Conservation (phyloP, 2,888 invertebrate species). For the Sarcophaga variegata region DNA sequence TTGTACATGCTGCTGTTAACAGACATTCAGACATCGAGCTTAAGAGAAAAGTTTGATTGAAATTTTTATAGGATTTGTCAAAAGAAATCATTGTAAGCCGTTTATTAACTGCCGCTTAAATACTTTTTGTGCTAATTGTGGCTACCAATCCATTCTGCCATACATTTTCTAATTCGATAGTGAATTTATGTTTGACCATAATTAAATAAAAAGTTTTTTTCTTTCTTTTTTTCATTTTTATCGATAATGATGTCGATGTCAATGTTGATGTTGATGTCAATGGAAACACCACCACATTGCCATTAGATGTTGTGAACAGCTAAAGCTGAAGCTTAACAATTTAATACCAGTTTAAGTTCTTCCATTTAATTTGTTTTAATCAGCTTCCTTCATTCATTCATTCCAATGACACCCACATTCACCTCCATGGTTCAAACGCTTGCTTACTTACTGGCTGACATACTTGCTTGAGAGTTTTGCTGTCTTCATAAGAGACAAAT, state of each 20-base stretch:
- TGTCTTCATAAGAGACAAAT: slow-evolving; percentile 64
- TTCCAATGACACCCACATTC: too few relatives aligned
- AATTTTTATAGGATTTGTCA: slow-evolving; percentile 56
- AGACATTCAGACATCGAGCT: background rate
- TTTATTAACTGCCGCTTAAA: slow-evolving; percentile 53
- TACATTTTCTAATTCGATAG: background rate
- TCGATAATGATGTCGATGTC: background rate
- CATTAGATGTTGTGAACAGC: background rate
- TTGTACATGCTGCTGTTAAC: background rate
- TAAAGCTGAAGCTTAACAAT: slow-evolving; percentile 44
- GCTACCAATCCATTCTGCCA: slow-evolving; percentile 9
- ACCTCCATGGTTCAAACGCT: too few relatives aligned
- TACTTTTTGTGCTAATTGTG: slow-evolving; percentile 58
- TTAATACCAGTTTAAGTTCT: slow-evolving; percentile 65
- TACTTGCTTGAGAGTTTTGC: slow-evolving; percentile 40
- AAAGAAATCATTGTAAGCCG: slow-evolving; percentile 47
- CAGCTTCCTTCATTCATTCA: slow-evolving; percentile 28
- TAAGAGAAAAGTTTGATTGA: slow-evolving; percentile 49
- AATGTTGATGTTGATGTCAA: background rate
- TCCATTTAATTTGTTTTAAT: slow-evolving; percentile 63
- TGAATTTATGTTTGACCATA: slow-evolving; percentile 19
- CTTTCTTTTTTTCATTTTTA: background rate
- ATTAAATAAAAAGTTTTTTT: slow-evolving; percentile 51
- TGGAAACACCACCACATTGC: background rate
- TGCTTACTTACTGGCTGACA: background rate